These are phyloP conservation scores for Lumbricus terrestris DNA, from an alignment of 2,888 invertebrate genomes.

Conservation along the genomic window DNA sequence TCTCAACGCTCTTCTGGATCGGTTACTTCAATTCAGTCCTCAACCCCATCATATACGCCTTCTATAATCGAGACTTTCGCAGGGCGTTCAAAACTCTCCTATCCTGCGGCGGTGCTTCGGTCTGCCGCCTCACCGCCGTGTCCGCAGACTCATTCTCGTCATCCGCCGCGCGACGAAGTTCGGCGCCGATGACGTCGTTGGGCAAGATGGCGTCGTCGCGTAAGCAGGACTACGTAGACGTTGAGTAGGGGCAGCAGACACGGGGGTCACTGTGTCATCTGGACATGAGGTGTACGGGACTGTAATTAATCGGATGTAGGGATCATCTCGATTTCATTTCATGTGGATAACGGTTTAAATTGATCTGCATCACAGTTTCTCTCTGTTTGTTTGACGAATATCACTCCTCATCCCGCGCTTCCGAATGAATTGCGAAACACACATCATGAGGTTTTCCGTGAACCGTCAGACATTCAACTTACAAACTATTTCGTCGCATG, in stretches of 20 bases:
- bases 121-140: conserved; percentile 8
- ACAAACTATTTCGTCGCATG: too few species aligned
- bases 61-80: neutral
- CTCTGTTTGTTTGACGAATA: too few species aligned
- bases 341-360: too few species aligned
- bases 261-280: neutral
- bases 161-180: neutral
- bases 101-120: neutral
- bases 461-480: too few species aligned
- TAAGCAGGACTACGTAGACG: neutral
- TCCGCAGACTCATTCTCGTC: neutral
- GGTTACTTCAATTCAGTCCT: conserved; percentile 39
- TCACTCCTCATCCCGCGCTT: too few species aligned
- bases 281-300: neutral
- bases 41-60: neutral
- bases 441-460: too few species aligned
- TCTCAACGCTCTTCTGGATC: conserved; percentile 47
- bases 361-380: too few species aligned
- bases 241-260: neutral
- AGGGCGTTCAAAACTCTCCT: neutral
- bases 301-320: neutral
- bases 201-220: neutral
- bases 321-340: too few species aligned
- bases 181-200: conserved; percentile 5
- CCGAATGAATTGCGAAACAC: too few species aligned